A percentile compares a stretch with the other conserved stretches of the same genome.
These are phyloP conservation scores for Pelecanoides urinatrix DNA, from an alignment of 2,113 vertebrate genomes.

Conservation along the genomic window DNA sequence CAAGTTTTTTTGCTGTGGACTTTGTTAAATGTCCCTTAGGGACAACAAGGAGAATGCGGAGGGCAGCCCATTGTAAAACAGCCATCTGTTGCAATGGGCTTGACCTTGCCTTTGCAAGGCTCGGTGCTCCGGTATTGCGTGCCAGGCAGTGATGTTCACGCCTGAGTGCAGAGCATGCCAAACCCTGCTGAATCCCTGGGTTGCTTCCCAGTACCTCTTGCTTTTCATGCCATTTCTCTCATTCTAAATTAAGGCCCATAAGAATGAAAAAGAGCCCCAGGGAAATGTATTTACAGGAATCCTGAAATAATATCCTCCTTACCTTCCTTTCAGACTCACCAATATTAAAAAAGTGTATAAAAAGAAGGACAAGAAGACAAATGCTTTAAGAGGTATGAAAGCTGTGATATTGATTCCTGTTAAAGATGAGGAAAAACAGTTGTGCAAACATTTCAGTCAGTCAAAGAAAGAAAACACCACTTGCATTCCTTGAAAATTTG, in stretches of 20 bases:
- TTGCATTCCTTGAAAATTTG: neutral
- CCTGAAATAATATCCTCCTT: neutral
- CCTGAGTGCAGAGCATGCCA: neutral
- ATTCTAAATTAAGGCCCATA: neutral
- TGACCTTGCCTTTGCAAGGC: neutral
- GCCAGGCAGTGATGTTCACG: neutral
- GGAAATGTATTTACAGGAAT: neutral
- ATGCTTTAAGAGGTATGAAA: conserved; percentile 83
- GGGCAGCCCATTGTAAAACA: neutral
- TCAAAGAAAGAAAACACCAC: neutral
- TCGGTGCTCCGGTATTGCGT: neutral
- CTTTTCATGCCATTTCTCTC: neutral
- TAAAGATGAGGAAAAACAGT: neutral
- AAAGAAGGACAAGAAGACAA: conserved; percentile 77
- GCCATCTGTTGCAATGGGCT: neutral
- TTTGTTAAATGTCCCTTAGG: neutral
- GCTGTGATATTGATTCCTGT: neutral
- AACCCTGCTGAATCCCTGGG: neutral
- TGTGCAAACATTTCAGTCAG: neutral
- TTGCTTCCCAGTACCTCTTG: neutral
- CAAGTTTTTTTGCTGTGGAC: neutral
- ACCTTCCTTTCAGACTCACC: conserved; percentile 74
- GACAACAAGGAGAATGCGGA: neutral
- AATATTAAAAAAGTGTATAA: conserved; percentile 84
- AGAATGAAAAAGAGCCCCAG: neutral